Evolutionary conservation across 1,140 invertebrate species (phyloP).

Genomic region (Dendrolimus punctatus): DNA sequence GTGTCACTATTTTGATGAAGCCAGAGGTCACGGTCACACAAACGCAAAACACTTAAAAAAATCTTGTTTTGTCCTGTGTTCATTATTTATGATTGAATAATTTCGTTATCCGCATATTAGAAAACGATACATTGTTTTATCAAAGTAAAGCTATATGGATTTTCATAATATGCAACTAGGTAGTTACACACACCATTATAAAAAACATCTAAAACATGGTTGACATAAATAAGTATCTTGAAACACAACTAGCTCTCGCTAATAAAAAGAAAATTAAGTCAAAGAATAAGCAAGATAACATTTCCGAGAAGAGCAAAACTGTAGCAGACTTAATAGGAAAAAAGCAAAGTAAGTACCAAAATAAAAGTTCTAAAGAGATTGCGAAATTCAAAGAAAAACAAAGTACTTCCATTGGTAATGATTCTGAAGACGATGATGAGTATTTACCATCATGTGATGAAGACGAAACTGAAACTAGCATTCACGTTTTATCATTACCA

Average conservation of each 20-base stretch:
- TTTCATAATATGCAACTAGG: too few relatives aligned
- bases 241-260: conserved; percentile 50
- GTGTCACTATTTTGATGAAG: too few relatives aligned
- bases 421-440: conserved; percentile 30
- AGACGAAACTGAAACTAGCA: conserved; percentile 29
- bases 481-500: conserved; percentile 40
- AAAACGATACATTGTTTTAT: conserved; percentile 1
- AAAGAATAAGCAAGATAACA: conserved; percentile 27
- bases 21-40: too few relatives aligned
- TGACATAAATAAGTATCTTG: conserved; percentile 61
- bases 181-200: too few relatives aligned
- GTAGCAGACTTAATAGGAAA: conserved; percentile 53
- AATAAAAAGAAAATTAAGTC: conserved; percentile 31
- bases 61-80: too few relatives aligned
- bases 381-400: conserved; percentile 10
- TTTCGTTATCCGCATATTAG: too few relatives aligned
- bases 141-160: neutral
- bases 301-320: conserved; percentile 53
- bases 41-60: too few relatives aligned
- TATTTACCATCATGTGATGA: conserved; percentile 51
- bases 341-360: conserved; percentile 41
- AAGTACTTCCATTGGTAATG: conserved; percentile 12
- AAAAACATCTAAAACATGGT: conserved; percentile 28
- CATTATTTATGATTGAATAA: too few relatives aligned
- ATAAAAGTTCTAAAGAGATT: conserved; percentile 30